Evolutionary conservation across 2,888 invertebrate species (phyloP), one percentile per base, ranked within the genome.

Genomic region (Vesta saturnalis): DNA sequence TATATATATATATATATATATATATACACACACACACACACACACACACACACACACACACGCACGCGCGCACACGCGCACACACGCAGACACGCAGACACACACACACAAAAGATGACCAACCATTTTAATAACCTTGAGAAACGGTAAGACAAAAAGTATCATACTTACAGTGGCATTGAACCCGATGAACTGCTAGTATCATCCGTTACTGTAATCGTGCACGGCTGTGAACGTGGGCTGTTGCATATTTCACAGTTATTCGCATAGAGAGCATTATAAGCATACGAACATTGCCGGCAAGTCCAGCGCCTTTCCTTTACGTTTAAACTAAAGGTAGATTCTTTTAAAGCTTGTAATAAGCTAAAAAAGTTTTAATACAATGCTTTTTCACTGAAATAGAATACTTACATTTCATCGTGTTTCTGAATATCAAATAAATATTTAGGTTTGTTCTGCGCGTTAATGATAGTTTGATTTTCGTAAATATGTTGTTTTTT

Each of bases 261-360:
- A 56, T 90, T 90, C 72, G 90, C 90, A 89, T 92, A 92, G 80
- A 93, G 88, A 72, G 92, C 92, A 85, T 95, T 94, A 83, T 94
- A 94, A 70, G 94, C 92, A 85, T 93, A 96, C 81, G 94, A 94
- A 84, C 96, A 96, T 83, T 93, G 92, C 67, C 89, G 87, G 85
- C 96, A 96, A 73, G 93, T 94, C 95, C 96, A 96, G 89, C 93
- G 92, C 75, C 93, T 76, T 74, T 83, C 83, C 69, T 83, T 83
- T 57, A 78, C 76, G 18, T 79, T 76, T 80, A 81, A 83, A 62
- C 76, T 70, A 21, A 77, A 73, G 60, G 74, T 58, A 52, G 77
- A 79, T 54, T 79, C 77, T 72, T 82, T 81, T 69, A 83, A 71
- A 15, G 78, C 77, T 67, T 79, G 77, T 63, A 67, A 21, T 46